Evolutionary conservation across 2,113 vertebrate genomes (phyloP), one percentile per base, ranked within the genome.

Genomic region (Chionis minor): DNA sequence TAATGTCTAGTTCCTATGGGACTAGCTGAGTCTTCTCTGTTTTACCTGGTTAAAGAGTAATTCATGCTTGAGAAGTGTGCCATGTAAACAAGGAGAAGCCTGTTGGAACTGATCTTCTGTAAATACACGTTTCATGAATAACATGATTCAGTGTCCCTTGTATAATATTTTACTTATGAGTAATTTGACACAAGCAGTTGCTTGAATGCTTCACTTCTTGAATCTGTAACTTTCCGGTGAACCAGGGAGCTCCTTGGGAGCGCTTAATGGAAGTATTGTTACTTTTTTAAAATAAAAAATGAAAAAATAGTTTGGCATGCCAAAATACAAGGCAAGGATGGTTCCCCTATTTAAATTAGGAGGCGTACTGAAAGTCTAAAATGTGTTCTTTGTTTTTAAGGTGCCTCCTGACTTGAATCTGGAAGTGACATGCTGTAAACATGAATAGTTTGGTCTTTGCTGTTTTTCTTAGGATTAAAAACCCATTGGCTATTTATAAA

Each of bases 31-130:
- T 44, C 44, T 38, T 71, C 49, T 92, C 28, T 92, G 45, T 81
- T 94, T 85, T 72, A 38, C 54, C 13, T 81, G 85, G 33, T 75
- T 95, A 82, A 78, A 82, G 51, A 38, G 24, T 20, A 70, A 47
- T 91, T 94, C 32, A 7, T 42, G 2, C 18, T 84, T 51, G 49
- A 33, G 5, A 58, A 63, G 23, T 73, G 49, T 81, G 42, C 65
- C 45, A 0, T 35, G 62, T 86, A 47, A 91, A 96, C 83, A 93
- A 65, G 54, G 61, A 79, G 45, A 35, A n/a, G 73, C 61, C 81
- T 97, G 54, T 95, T 94, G 81, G 94, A 85, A 58, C 78, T 73
- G 69, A 62, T 49, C 71, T 22, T 81, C 83, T 94, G 81, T 91
- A 95, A 96, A 93, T 56, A 52, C 0, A 21, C 19, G 4, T 75